Base-by-base conservation (phyloP, 2,888 invertebrate species). In the Linyphia triangularis region DNA sequence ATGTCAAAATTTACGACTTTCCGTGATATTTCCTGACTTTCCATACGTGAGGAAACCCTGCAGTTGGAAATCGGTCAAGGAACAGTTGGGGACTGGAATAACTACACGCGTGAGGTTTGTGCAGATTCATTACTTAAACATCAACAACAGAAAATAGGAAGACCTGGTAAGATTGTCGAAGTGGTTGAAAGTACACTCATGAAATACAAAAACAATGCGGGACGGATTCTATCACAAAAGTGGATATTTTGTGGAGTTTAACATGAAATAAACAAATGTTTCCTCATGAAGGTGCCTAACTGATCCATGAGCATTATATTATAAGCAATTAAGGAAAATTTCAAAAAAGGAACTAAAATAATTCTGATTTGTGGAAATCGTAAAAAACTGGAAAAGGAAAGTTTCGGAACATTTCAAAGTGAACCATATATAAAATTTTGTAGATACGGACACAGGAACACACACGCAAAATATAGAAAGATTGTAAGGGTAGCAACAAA, bases 181-280 rank as follows among this genome's bases (percentile, higher is more conserved):
- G 33, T 67, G 19, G 67, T 26, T 33, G 61, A 61, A 22, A 61
- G 61, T n/a, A n/a, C 28, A 9, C 13, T 67, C 1, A 26, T 13
- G 16, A 67, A 67, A 4, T 13, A 28, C n/a, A 90, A 89, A 37
- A 90, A 90, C 65, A 77, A 84, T 37, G 33, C 57, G 9, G 83
- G 89, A n/a, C 59, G 89, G 9, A 7, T 84, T 16, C 69, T 69
- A 13, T 82, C 81, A 5, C 82, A 85, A 30, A 89, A 89, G 57
- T 90, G 89, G 89, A 70, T 26, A 9, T 26, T 67, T 67, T 24
- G 28, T 67, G 67, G 67, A 26, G 10, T 67, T 67, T 67, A 30
- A 13, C 24, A 37, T 1, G 70, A 70, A 33, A 33, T 37, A 4
- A 40, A 70, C 24, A 37, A 70, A 70, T 26, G 13, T 40, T 89